These are phyloP conservation scores for Lytechinus pictus DNA, from an alignment of 35 echinoderm and acorn worm genomes.

Conservation along the genomic window DNA sequence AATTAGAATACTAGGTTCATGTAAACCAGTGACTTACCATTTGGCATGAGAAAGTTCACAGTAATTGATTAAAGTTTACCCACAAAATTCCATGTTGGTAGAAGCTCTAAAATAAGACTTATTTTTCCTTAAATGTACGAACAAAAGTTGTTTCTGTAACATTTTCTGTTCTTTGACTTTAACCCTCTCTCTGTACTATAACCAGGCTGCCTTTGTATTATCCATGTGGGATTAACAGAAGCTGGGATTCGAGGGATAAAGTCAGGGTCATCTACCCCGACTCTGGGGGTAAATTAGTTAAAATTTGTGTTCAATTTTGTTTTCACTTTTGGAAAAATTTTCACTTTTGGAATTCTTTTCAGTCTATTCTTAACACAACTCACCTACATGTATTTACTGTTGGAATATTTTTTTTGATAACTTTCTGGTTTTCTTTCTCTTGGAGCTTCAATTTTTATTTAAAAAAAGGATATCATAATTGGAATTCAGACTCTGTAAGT, in stretches of 20 bases:
- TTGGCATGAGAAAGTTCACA: too few species aligned
- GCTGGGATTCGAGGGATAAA: not conserved
- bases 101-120: too few species aligned
- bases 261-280: not conserved
- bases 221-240: not conserved
- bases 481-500: not conserved
- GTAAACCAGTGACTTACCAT: too few species aligned
- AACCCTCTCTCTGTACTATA: slow-evolving; percentile 1
- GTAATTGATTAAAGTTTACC: too few species aligned
- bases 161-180: not conserved
- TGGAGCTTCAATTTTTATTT: not conserved
- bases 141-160: too few species aligned
- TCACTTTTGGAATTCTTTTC: not conserved
- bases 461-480: not conserved
- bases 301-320: not conserved
- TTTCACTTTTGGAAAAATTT: not conserved
- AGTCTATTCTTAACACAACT: not conserved
- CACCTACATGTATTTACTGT: not conserved
- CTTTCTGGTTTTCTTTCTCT: not conserved
- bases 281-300: not conserved
- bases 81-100: too few species aligned
- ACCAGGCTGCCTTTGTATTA: slow-evolving; percentile 17
- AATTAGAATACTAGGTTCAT: too few species aligned
- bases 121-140: too few species aligned
- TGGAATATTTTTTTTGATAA: not conserved